Percentiles rank a stretch among this genome's conserved stretches.
Conservation (phyloP, 2,797 vertebrate species). For the Gila robusta region DNA sequence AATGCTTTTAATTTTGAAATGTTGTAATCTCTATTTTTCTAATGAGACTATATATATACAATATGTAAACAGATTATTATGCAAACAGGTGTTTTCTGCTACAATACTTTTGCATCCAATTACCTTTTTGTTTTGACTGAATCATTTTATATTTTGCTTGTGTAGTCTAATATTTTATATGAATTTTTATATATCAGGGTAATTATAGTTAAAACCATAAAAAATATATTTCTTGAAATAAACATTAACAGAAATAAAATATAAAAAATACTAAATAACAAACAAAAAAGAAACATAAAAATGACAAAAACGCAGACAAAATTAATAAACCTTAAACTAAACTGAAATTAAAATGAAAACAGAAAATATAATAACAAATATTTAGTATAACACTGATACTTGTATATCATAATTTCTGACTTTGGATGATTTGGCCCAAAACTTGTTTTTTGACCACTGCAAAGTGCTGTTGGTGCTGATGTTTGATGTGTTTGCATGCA, state of each 20-base stretch:
- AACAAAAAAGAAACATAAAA: too few species aligned
- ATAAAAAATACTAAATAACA: too few species aligned
- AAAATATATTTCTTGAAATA: background rate
- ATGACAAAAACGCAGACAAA: too few species aligned
- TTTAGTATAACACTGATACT: background rate
- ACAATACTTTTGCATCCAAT: background rate
- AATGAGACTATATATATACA: background rate
- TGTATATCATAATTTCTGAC: background rate
- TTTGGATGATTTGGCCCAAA: background rate
- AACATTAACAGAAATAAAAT: background rate
- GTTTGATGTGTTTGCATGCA: slow-evolving; percentile 7
- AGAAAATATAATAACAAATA: background rate
- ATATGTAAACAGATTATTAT: background rate
- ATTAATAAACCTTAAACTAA: background rate
- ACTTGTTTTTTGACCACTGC: background rate
- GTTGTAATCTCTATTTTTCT: background rate
- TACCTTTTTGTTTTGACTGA: background rate
- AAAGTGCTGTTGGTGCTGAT: background rate
- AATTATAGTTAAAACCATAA: background rate
- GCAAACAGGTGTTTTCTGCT: background rate
- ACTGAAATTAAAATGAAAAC: background rate
- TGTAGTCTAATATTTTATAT: background rate
- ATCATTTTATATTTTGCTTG: background rate
- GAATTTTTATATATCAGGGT: background rate
- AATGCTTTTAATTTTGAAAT: background rate